Evolutionary conservation across 2,797 vertebrate genomes (phyloP).

Genomic region (Garrulus glandarius): DNA sequence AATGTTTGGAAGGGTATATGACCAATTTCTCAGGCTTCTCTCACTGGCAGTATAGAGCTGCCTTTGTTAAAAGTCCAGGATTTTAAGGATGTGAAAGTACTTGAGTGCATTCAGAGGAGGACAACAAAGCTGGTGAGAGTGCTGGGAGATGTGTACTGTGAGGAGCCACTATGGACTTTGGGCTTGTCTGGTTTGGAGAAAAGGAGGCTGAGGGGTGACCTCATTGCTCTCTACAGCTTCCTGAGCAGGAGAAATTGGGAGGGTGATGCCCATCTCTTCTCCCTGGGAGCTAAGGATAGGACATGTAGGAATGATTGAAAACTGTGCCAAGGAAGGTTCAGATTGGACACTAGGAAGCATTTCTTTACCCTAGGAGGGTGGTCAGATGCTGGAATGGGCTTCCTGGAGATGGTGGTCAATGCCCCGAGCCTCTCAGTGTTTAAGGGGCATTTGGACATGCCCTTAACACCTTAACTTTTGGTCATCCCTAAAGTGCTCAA

Average conservation of each 20-base stretch:
- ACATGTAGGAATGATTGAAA: background rate
- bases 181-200: background rate
- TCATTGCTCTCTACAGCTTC: background rate
- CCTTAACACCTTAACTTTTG: background rate
- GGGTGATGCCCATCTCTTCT: background rate
- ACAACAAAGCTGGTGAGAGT: background rate
- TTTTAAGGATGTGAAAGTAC: background rate
- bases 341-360: background rate
- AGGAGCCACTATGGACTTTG: background rate
- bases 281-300: background rate
- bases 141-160: background rate
- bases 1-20: background rate
- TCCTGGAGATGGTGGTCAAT: background rate
- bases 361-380: background rate
- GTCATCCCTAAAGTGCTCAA: background rate
- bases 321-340: background rate
- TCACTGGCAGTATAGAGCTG: background rate
- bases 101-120: background rate
- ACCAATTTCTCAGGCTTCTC: background rate
- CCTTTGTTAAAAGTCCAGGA: background rate
- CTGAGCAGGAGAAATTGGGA: background rate
- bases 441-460: background rate
- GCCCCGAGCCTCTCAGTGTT: background rate
- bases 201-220: background rate
- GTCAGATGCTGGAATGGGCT: background rate